Evolutionary conservation across 2,113 vertebrate genomes (phyloP).

Genomic region (Anarhynchus alexandrinus): DNA sequence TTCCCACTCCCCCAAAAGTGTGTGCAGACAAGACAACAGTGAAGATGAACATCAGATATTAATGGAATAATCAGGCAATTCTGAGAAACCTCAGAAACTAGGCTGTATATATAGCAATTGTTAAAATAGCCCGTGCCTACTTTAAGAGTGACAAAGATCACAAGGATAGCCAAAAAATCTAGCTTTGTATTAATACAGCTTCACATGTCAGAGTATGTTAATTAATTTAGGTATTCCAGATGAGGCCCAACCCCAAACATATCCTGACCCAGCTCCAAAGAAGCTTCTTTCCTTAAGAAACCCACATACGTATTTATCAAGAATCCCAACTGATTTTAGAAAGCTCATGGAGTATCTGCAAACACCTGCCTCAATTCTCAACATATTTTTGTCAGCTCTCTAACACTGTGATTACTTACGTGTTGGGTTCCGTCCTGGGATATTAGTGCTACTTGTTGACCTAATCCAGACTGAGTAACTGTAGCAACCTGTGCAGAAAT

Average conservation of each 20-base stretch:
- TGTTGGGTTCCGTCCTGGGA: slow-evolving; percentile 97
- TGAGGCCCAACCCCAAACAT: not conserved
- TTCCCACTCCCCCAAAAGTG: not conserved
- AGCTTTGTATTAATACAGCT: not conserved
- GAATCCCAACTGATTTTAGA: not conserved
- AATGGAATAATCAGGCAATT: not conserved
- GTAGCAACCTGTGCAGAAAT: slow-evolving; percentile 86
- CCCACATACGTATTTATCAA: not conserved
- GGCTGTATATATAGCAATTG: not conserved
- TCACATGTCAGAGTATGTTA: not conserved
- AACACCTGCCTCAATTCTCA: not conserved
- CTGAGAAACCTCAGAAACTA: not conserved
- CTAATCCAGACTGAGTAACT: slow-evolving; percentile 81
- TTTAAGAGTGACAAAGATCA: not conserved
- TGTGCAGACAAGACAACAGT: not conserved
- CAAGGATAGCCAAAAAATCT: not conserved
- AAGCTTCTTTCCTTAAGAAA: not conserved
- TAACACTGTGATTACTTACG: slow-evolving; percentile 67
- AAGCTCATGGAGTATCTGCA: not conserved
- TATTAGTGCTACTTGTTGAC: slow-evolving; percentile 94
- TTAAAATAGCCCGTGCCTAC: not conserved
- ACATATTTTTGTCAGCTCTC: not conserved
- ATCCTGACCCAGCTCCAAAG: not conserved
- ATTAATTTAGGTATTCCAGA: not conserved
- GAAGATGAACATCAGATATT: not conserved